Conservation (phyloP, 2,113 vertebrate genomes). For the Nibea coibor region DNA sequence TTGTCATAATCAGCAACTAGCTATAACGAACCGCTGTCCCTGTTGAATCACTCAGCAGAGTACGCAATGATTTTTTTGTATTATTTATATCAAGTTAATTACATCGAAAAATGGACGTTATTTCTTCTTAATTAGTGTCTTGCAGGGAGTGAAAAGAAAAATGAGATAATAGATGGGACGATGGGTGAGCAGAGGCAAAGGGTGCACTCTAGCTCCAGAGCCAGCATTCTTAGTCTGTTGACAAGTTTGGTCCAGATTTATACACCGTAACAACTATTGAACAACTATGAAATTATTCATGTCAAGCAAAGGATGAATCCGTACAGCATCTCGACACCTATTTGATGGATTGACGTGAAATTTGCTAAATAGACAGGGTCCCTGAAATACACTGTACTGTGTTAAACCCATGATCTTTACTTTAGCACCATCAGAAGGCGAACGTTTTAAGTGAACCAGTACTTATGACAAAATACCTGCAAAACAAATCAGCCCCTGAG, state of each 20-base stretch:
- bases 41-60: conserved; percentile 6
- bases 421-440: too few relatives aligned
- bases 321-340: too few relatives aligned
- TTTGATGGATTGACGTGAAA: too few relatives aligned
- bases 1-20: conserved; percentile 37
- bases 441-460: too few relatives aligned
- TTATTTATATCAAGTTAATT: conserved; percentile 28
- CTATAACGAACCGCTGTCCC: conserved; percentile 13
- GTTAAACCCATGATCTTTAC: too few relatives aligned
- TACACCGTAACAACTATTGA: not conserved
- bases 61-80: not conserved
- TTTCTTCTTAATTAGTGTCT: conserved; percentile 19
- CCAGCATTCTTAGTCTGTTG: not conserved
- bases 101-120: conserved; percentile 11
- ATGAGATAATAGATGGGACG: not conserved
- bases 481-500: too few relatives aligned
- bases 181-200: not conserved
- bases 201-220: not conserved
- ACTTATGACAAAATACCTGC: too few relatives aligned
- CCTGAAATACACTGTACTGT: too few relatives aligned
- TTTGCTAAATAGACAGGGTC: too few relatives aligned
- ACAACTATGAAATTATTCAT: too few relatives aligned
- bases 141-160: not conserved
- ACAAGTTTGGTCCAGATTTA: not conserved
- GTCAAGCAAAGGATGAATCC: too few relatives aligned